phyloP scores from a whole-genome alignment of 1,140 invertebrate genomes.

The Drosophila pallidifrons region DNA sequence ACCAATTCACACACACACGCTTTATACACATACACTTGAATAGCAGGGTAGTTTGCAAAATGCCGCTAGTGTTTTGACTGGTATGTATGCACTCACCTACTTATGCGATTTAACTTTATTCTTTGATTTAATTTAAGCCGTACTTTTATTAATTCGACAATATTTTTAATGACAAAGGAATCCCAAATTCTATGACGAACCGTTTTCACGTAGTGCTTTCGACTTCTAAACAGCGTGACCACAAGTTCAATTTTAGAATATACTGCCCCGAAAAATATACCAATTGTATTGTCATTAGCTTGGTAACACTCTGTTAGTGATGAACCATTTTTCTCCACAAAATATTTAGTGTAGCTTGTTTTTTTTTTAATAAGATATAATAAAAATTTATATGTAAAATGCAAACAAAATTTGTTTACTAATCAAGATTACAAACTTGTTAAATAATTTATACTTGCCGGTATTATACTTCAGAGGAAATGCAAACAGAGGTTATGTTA shows the following conservation, averaged over 20 bases:
- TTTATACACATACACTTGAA: slow-evolving; percentile 16
- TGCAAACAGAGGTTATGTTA: not conserved
- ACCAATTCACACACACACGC: slow-evolving; percentile 43
- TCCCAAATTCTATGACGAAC: slow-evolving; percentile 51
- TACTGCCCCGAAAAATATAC: not conserved
- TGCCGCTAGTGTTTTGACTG: slow-evolving; percentile 11
- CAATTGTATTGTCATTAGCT: not conserved
- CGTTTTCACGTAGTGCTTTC: slow-evolving; percentile 46
- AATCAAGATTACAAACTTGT: not conserved
- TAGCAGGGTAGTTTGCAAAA: slow-evolving; percentile 12
- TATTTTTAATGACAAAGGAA: slow-evolving; percentile 45
- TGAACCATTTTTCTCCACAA: not conserved
- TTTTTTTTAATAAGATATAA: not conserved
- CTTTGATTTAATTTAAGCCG: slow-evolving; percentile 29
- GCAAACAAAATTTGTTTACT: not conserved
- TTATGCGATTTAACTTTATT: slow-evolving; percentile 8
- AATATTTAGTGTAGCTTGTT: not conserved
- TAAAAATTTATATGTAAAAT: not conserved
- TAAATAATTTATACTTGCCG: not conserved
- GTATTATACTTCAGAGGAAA: not conserved
- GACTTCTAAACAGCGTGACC: slow-evolving; percentile 34
- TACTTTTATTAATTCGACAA: slow-evolving; percentile 24
- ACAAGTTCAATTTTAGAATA: not conserved
- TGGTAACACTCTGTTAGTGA: not conserved
- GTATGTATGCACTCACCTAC: slow-evolving; percentile 41